Evolutionary conservation across 2,888 invertebrate genomes (phyloP).

Genomic region (Emmelina monodactyla): DNA sequence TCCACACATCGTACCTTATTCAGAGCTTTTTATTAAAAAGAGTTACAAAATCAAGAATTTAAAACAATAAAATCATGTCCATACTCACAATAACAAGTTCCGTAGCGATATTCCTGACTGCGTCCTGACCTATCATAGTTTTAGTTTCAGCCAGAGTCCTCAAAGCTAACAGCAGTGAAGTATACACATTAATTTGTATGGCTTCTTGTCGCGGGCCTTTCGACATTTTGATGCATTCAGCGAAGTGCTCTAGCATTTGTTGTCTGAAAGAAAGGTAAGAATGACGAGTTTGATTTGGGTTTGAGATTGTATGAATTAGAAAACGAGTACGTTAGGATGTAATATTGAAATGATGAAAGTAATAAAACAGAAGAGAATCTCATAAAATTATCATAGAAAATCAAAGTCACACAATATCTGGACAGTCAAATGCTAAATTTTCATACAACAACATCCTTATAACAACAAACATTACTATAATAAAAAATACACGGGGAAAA

Average conservation of each 20-base stretch:
- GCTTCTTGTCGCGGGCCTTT: slow-evolving; percentile 94
- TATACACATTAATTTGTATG: slow-evolving; percentile 95
- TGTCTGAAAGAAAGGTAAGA: slow-evolving; percentile 49
- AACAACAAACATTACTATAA: too few relatives aligned
- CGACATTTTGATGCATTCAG: slow-evolving; percentile 92
- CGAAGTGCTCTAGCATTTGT: slow-evolving; percentile 97
- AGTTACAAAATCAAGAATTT: background rate
- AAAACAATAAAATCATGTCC: slow-evolving; percentile 2
- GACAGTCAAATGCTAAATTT: too few relatives aligned
- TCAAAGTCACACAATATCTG: too few relatives aligned
- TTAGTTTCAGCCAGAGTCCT: slow-evolving; percentile 89
- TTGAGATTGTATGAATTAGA: too few relatives aligned
- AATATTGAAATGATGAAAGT: too few relatives aligned
- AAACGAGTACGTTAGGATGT: too few relatives aligned
- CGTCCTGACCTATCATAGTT: slow-evolving; percentile 84
- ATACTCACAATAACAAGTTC: slow-evolving; percentile 77
- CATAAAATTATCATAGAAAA: too few relatives aligned
- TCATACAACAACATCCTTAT: too few relatives aligned
- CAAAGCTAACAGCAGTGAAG: slow-evolving; percentile 88
- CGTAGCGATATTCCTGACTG: slow-evolving; percentile 85
- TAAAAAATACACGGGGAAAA: too few relatives aligned
- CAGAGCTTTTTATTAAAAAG: background rate
- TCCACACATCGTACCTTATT: background rate
- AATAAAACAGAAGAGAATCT: too few relatives aligned
- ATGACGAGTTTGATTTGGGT: too few relatives aligned